A percentile compares a stretch with the other conserved stretches of the same genome.
Conservation (phyloP, 1,140 invertebrate species). For the Drosophila grimshawi region DNA sequence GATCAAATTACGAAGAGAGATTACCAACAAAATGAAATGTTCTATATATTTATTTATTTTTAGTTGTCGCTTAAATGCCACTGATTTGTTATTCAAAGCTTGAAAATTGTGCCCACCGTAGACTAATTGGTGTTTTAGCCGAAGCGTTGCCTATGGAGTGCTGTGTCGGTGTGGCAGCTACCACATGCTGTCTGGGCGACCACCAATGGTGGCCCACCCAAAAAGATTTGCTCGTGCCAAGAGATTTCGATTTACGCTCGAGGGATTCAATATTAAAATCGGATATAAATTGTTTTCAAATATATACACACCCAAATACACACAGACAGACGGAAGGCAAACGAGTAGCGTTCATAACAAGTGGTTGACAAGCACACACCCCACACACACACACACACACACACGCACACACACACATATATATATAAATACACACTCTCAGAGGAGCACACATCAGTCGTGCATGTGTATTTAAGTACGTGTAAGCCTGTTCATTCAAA, state of each 20-base stretch:
- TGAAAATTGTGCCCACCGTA: not conserved
- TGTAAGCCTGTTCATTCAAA: conserved; percentile 82
- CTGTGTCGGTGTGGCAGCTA: conserved; percentile 11
- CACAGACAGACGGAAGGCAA: conserved; percentile 29
- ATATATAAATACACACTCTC: too few species aligned
- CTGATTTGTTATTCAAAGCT: not conserved
- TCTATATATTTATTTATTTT: not conserved
- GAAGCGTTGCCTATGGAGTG: not conserved
- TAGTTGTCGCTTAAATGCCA: not conserved
- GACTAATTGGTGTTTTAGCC: conserved; percentile 24
- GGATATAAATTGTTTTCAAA: conserved; percentile 75
- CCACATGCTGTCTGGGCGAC: conserved; percentile 2
- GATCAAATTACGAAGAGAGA: too few species aligned
- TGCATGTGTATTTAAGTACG: conserved; percentile 72
- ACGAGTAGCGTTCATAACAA: conserved; percentile 58
- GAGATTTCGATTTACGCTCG: conserved; percentile 60
- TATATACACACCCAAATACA: conserved; percentile 34
- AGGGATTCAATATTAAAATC: conserved; percentile 80
- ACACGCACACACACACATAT: not conserved
- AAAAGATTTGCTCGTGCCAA: conserved; percentile 39
- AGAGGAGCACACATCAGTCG: conserved; percentile 17
- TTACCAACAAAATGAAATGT: too few species aligned
- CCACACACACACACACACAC: conserved; percentile 10
- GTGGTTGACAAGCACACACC: conserved; percentile 66
- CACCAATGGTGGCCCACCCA: not conserved